Conservation (phyloP, 2,113 vertebrate genomes). For the Megaceryle maxima region DNA sequence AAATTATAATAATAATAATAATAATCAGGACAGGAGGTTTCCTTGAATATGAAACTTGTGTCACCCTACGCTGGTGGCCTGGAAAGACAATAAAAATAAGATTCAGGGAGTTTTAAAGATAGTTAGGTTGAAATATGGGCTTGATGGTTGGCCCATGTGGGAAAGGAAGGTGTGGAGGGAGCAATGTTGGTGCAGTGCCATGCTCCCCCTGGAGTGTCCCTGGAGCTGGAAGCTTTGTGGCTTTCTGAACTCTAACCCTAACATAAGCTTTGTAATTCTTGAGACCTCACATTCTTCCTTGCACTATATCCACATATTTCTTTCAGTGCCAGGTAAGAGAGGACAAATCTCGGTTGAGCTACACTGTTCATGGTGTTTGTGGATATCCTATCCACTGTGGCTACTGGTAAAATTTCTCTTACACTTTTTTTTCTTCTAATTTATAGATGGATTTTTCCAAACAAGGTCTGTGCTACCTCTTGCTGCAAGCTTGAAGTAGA, state of each 20-base stretch:
- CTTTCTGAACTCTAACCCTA: too few species aligned
- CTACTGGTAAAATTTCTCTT: background rate
- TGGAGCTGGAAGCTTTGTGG: too few species aligned
- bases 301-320: background rate
- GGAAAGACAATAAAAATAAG: background rate
- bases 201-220: too few species aligned
- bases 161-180: too few species aligned
- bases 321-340: background rate
- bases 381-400: background rate
- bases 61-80: background rate
- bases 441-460: background rate
- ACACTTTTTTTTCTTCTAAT: background rate
- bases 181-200: too few species aligned
- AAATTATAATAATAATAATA: background rate
- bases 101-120: background rate
- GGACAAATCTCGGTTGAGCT: background rate
- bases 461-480: background rate
- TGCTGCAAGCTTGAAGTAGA: background rate
- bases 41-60: background rate
- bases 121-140: background rate
- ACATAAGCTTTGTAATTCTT: background rate
- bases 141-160: too few species aligned
- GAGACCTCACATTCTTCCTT: background rate
- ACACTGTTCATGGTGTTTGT: background rate
- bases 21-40: background rate